A percentile compares a stretch with the other conserved stretches of the same genome.
Evolutionary conservation across 2,797 vertebrate species (phyloP).

Genomic region (Cygnus olor): DNA sequence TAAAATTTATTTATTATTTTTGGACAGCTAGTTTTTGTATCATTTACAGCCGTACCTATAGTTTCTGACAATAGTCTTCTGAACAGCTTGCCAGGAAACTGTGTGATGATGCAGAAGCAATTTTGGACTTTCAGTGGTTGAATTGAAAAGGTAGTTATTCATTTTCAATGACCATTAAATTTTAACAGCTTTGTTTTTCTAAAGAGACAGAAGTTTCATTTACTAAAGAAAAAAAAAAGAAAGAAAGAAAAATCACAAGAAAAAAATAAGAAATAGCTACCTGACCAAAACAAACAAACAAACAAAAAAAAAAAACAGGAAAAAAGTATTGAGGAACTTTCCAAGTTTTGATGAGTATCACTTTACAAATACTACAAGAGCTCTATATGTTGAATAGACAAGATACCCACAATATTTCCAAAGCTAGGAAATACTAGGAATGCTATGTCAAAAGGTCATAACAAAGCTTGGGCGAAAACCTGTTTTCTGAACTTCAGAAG

Average conservation of each 20-base stretch:
- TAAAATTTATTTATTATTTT: neutral
- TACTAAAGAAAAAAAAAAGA: neutral
- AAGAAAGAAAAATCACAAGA: neutral
- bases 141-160: neutral
- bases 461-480: neutral
- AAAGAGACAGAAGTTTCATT: neutral
- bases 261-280: neutral
- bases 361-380: neutral
- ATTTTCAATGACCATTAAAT: neutral
- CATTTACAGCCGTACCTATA: neutral
- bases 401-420: neutral
- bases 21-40: neutral
- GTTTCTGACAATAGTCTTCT: neutral
- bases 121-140: neutral
- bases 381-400: neutral
- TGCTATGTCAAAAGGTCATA: neutral
- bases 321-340: neutral
- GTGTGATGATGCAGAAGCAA: neutral
- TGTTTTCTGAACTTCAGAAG: neutral
- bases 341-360: neutral
- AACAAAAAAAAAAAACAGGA: accelerated
- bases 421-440: neutral
- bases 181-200: neutral
- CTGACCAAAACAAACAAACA: neutral
- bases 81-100: neutral